Evolutionary conservation across 2,888 invertebrate species (phyloP), one percentile per base, ranked within the genome.

Genomic region (Cephus runcator): DNA sequence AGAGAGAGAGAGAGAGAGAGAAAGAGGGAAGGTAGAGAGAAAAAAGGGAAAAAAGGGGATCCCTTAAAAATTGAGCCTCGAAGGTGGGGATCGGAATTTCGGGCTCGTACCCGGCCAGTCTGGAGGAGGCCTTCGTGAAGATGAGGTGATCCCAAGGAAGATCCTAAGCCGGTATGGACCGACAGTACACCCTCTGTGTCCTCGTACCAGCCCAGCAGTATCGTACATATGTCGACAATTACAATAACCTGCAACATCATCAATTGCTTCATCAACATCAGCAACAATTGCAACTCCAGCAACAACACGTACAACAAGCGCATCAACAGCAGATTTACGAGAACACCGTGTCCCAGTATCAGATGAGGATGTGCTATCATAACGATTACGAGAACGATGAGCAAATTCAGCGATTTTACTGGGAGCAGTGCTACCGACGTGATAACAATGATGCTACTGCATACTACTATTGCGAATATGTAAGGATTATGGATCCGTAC

Each of bases 41-140:
- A 75, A 40, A 40, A 75, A 77, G 74, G 86, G 88, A 89, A 90
- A 89, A 88, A 85, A 84, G 87, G 87, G 87, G 89, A 88, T 89
- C 90, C 90, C 90, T 91, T 90, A 90, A 91, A 91, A 91, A 91
- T 90, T 89, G 88, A 88, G 86, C 85, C 86, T 84, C 85, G 83
- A 85, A 90, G 89, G 91, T 90, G 90, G 90, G 91, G 91, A 90
- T 90, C 83, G 91, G 91, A 91, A 91, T 91, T 91, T 91, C 89
- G 91, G 91, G 89, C 88, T 89, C 88, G 88, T 88, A 87, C 88
- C 87, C 89, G 89, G 86, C 90, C 91, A 91, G 91, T 91, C 91
- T 90, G 88, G 89, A 88, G 87, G 86, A 90, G 90, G 89, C 91
- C 90, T 90, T 91, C 88, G 88, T 87, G 87, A 89, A 88, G 91